Percentiles rank a stretch among this genome's conserved stretches.
phyloP scores from a whole-genome alignment of 37 sponge, comb jelly and placozoan genomes.

The Haliclona indistincta region DNA sequence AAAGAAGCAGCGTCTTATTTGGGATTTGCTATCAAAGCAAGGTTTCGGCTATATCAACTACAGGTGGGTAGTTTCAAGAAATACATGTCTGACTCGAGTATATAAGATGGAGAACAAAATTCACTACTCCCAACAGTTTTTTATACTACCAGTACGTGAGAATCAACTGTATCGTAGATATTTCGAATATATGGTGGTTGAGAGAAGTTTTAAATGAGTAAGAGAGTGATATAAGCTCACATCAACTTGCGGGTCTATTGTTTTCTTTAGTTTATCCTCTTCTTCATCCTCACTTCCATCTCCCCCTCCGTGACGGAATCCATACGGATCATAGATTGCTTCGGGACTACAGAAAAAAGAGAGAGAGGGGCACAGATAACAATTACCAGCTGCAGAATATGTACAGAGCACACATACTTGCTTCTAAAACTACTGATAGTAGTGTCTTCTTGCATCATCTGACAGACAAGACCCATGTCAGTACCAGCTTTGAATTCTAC shows the following conservation, averaged over 20 bases:
- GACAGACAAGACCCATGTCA: slow-evolving; percentile 46
- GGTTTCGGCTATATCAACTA: no score
- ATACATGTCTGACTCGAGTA: no score
- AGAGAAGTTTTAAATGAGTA: no score
- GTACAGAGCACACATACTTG: not conserved
- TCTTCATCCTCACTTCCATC: not conserved
- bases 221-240: not conserved
- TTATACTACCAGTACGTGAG: no score
- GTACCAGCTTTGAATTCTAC: slow-evolving; percentile 21
- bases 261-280: slow-evolving; percentile 14
- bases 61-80: no score
- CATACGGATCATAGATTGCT: slow-evolving; percentile 38
- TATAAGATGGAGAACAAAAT: no score
- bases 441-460: slow-evolving; percentile 78
- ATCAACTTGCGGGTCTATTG: slow-evolving; percentile 16
- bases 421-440: slow-evolving; percentile 1
- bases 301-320: slow-evolving; percentile 11
- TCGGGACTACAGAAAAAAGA: slow-evolving; percentile 15
- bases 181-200: no score
- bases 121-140: no score
- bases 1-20: no score
- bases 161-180: no score
- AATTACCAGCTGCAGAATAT: not conserved
- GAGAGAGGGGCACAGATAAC: no score
- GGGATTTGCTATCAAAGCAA: no score